Base-by-base conservation (phyloP, 2,113 vertebrate species). In the Smithornis capensis region DNA sequence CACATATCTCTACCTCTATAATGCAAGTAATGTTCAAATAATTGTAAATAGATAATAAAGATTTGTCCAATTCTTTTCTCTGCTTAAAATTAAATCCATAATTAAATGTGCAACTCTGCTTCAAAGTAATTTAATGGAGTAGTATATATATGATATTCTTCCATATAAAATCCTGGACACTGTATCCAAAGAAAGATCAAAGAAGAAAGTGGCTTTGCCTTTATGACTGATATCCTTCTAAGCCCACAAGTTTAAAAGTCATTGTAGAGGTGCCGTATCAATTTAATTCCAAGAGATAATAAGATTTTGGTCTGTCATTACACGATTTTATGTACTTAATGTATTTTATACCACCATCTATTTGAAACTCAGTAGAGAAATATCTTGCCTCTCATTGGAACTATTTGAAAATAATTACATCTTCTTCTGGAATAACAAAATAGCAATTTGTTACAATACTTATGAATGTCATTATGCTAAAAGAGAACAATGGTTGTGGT, bases 301-400 rank as follows among this genome's bases (percentile, higher is more conserved):
- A 82, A 87, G 7, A 45, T 55, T 45, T 96, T 77, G 85, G 12
- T 80, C 79, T 89, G n/a, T 37, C 27, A 53, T 31, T 90, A 70
- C 87, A 22, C 62, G 70, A 71, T 80, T 93, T 89, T 50, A 28
- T 71, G 29, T 82, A 89, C 47, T 62, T 92, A 52, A 67, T 59
- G n/a, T 68, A 87, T 86, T 94, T 92, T 65, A 86, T 45, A 90
- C 10, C 6, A 83, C 23, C 53, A 94, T 62, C 67, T 92, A 42
- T 65, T 95, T 23, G 12, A 94, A 96, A 90, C 14, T 69, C 29
- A 55, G 37, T 11, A 95, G 65, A 83, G 18, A 95, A 95, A 83
- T 85, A 65, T 35, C 44, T 96, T 38, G 18, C 55, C 33, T 91
- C 22, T 76, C 49, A 69, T 52, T 89, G 27, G 90, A 93, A 81